These are phyloP conservation scores for Machaerirhynchus nigripectus DNA, from an alignment of 2,113 vertebrate genomes.

Conservation along the genomic window DNA sequence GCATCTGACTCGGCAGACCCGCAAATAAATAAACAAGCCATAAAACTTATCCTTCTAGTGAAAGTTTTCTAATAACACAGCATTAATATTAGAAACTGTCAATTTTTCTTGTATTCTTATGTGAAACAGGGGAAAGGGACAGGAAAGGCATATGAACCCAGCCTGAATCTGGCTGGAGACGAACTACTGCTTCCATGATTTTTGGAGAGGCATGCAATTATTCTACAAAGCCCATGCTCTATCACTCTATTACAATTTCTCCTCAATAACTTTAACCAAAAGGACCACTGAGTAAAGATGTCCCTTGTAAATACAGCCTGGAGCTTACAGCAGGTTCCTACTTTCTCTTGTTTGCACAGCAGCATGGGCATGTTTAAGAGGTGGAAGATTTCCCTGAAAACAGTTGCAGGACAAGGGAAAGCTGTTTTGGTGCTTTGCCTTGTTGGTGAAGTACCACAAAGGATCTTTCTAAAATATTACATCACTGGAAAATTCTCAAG, in stretches of 20 bases:
- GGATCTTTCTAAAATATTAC: background rate
- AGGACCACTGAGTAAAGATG: background rate
- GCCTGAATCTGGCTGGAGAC: background rate
- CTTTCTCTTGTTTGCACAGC: background rate
- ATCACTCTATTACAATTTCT: background rate
- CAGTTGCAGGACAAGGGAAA: background rate
- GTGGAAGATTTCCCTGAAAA: background rate
- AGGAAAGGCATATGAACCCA: background rate
- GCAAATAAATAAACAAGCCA: background rate
- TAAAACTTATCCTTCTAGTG: background rate
- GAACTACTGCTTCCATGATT: background rate
- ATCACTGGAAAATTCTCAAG: background rate
- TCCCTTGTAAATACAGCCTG: background rate
- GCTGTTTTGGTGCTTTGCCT: background rate
- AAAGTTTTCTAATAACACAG: background rate
- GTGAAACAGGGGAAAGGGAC: background rate
- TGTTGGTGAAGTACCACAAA: background rate
- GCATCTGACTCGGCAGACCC: background rate
- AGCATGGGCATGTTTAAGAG: fast-evolving
- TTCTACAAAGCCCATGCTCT: background rate
- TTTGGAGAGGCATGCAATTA: background rate
- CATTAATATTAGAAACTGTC: background rate
- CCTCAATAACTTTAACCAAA: background rate
- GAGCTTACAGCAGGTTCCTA: background rate
- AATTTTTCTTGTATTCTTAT: background rate